These are phyloP conservation scores for Acridotheres tristis DNA, from an alignment of 2,797 vertebrate genomes.

Conservation along the genomic window DNA sequence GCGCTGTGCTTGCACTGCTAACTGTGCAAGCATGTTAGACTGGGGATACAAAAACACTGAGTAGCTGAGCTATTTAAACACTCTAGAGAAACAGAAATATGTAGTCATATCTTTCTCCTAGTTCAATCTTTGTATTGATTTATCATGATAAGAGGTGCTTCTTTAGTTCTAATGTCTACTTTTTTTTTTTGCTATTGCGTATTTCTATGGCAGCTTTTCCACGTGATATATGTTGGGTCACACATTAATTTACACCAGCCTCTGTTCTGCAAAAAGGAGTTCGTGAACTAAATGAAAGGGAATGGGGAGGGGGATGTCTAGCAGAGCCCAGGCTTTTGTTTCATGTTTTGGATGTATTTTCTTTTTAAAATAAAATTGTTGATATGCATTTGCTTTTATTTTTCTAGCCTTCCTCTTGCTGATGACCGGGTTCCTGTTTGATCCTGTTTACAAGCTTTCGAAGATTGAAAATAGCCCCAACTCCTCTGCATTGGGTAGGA, in stretches of 20 bases:
- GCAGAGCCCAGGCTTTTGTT: conserved; percentile 54
- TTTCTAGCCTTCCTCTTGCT: conserved; percentile 64
- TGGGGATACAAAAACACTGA: not conserved
- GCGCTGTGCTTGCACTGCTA: fast-evolving
- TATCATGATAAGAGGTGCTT: not conserved
- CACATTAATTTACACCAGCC: conserved; percentile 67
- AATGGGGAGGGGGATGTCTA: conserved; percentile 20
- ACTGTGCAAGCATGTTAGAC: not conserved
- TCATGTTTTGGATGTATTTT: conserved; percentile 58
- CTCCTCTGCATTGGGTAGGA: conserved; percentile 57
- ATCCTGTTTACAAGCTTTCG: conserved; percentile 68
- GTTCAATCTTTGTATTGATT: conserved; percentile 20
- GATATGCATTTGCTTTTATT: conserved; percentile 64
- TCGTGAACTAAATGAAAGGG: conserved; percentile 39
- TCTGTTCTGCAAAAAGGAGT: conserved; percentile 57
- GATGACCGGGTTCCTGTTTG: conserved; percentile 68
- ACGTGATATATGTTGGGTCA: conserved; percentile 43
- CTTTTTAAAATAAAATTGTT: conserved; percentile 50
- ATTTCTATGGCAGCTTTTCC: conserved; percentile 24
- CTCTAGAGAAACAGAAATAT: not conserved
- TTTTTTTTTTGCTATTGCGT: not conserved
- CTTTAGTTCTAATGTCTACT: not conserved
- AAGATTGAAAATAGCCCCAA: conserved; percentile 54
- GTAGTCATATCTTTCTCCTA: not conserved
- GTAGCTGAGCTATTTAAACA: not conserved